Evolutionary conservation across 2,888 invertebrate species (phyloP).

Genomic region (Doris montereyensis): DNA sequence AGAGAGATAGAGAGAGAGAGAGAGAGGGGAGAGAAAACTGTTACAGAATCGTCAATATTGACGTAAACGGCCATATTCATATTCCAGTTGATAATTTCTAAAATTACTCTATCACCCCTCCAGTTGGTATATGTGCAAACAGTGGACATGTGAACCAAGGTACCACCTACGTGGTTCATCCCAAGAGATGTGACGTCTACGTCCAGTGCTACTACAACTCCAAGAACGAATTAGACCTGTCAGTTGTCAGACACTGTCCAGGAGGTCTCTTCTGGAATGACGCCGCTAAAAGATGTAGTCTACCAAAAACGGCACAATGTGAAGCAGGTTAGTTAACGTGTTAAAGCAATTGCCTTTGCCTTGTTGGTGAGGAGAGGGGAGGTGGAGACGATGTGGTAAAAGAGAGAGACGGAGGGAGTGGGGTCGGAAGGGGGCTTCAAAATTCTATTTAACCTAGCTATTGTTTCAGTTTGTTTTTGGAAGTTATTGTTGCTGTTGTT

Average conservation of each 20-base stretch:
- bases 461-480: too few species aligned
- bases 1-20: too few species aligned
- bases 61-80: too few species aligned
- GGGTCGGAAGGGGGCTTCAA: too few species aligned
- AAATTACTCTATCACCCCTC: not conserved
- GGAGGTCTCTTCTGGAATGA: slow-evolving; percentile 26
- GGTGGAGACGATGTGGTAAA: too few species aligned
- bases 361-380: too few species aligned
- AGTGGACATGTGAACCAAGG: slow-evolving; percentile 26
- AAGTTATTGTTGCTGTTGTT: too few species aligned
- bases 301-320: slow-evolving; percentile 4
- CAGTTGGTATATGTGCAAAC: slow-evolving; percentile 21
- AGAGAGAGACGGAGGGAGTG: too few species aligned
- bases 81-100: not conserved
- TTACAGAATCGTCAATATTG: too few species aligned
- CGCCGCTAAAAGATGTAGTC: slow-evolving; percentile 5
- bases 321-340: slow-evolving; percentile 24
- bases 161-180: slow-evolving; percentile 22
- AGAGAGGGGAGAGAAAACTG: too few species aligned
- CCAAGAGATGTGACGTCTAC: slow-evolving; percentile 35
- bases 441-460: too few species aligned
- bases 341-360: too few species aligned
- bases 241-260: slow-evolving; percentile 29
- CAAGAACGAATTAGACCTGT: slow-evolving; percentile 7
- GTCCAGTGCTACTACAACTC: slow-evolving; percentile 38